Percentiles rank a stretch among this genome's conserved stretches.
Evolutionary conservation across 2,797 vertebrate species (phyloP).

Genomic region (Toxotes lorentzi): DNA sequence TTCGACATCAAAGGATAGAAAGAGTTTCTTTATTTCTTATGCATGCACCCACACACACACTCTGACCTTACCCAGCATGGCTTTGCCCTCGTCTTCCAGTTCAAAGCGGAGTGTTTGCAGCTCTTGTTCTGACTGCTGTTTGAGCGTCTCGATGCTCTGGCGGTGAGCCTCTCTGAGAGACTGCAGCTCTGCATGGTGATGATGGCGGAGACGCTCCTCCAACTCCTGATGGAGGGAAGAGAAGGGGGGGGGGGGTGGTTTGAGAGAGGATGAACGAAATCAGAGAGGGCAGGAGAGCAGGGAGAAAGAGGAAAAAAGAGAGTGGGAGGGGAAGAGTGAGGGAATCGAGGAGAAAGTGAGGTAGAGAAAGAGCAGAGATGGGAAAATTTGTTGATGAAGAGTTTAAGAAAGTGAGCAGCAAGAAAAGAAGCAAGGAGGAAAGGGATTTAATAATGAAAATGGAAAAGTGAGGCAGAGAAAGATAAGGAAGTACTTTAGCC

Average conservation of each 20-base stretch:
- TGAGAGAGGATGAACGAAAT: background rate
- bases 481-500: conserved; percentile 2
- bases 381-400: conserved; percentile 13
- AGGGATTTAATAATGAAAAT: conserved; percentile 9
- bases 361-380: background rate
- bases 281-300: background rate
- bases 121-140: conserved; percentile 97
- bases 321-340: conserved; percentile 7
- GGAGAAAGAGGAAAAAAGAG: conserved; percentile 1
- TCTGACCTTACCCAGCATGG: conserved; percentile 92
- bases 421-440: background rate
- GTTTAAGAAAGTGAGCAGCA: conserved; percentile 16
- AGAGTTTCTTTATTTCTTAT: background rate
- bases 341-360: background rate
- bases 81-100: conserved; percentile 97
- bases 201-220: conserved; percentile 93
- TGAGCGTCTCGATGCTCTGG: conserved; percentile 95
- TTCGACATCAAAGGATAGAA: background rate
- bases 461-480: conserved; percentile 4
- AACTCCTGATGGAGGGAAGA: conserved; percentile 84
- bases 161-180: conserved; percentile 94
- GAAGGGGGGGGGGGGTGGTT: background rate
- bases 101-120: conserved; percentile 97
- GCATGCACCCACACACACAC: background rate
- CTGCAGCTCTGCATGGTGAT: conserved; percentile 94